phyloP scores from a whole-genome alignment of 2,888 invertebrate genomes.

The Parnassius glacialis region DNA sequence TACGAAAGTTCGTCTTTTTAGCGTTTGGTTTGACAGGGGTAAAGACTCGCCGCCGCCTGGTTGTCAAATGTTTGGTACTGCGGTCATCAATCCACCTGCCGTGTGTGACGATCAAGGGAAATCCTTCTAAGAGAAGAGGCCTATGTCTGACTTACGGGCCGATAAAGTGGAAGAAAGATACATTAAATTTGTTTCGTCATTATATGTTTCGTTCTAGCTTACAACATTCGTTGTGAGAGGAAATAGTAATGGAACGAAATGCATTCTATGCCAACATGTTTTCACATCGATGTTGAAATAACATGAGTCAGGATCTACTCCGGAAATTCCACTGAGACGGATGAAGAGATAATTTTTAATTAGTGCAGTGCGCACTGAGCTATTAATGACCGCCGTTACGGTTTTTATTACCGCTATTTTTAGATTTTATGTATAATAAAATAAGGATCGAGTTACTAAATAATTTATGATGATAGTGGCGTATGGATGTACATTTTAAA shows the following conservation, averaged over 20 bases:
- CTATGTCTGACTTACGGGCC: too few species aligned
- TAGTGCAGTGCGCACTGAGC: constrained; percentile 25
- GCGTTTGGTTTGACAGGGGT: too few species aligned
- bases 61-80: too few species aligned
- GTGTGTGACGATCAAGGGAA: too few species aligned
- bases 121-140: too few species aligned
- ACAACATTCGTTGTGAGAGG: not conserved
- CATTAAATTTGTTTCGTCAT: too few species aligned
- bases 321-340: constrained; percentile 27
- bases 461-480: constrained; percentile 12
- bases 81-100: too few species aligned
- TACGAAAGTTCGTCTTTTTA: too few species aligned
- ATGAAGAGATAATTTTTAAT: constrained; percentile 29
- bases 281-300: constrained; percentile 22
- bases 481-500: constrained; percentile 12
- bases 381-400: constrained; percentile 21
- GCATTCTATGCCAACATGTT: constrained; percentile 15
- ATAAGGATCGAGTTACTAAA: constrained; percentile 16
- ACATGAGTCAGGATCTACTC: constrained; percentile 20
- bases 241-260: constrained; percentile 12
- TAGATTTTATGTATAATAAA: constrained; percentile 23
- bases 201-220: not conserved
- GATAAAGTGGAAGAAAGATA: too few species aligned
- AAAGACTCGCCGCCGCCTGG: too few species aligned
- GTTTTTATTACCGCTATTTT: constrained; percentile 22